These are phyloP conservation scores for Atethmia centrago DNA, from an alignment of 2,888 invertebrate genomes.

Conservation along the genomic window DNA sequence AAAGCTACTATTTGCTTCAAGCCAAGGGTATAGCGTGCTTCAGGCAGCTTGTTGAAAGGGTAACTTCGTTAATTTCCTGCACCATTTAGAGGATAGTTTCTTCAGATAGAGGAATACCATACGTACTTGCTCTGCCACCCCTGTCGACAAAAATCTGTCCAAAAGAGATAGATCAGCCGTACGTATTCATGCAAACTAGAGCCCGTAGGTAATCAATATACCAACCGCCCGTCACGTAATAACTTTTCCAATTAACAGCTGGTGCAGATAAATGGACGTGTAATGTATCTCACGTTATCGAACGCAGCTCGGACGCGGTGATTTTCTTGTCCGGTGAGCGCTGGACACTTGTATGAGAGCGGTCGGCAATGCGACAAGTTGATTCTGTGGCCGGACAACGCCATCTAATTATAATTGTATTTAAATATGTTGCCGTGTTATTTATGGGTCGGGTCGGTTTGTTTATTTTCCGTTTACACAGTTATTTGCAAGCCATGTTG, in stretches of 20 bases:
- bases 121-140: neutral
- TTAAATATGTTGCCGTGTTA: slow-evolving; percentile 54
- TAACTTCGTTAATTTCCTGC: slow-evolving; percentile 8
- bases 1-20: neutral
- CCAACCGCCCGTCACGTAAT: slow-evolving; percentile 33
- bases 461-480: slow-evolving; percentile 43
- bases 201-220: slow-evolving; percentile 28
- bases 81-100: slow-evolving; percentile 1
- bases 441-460: slow-evolving; percentile 42
- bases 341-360: slow-evolving; percentile 56
- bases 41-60: neutral
- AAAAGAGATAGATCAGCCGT: slow-evolving; percentile 21
- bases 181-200: slow-evolving; percentile 25
- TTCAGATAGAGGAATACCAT: neutral
- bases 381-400: slow-evolving; percentile 54
- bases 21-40: neutral
- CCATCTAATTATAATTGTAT: slow-evolving; percentile 63
- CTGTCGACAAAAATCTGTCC: slow-evolving; percentile 5
- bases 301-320: slow-evolving; percentile 37
- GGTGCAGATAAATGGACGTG: slow-evolving; percentile 46
- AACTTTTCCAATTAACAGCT: slow-evolving; percentile 57
- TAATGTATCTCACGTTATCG: slow-evolving; percentile 57
- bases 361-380: slow-evolving; percentile 51
- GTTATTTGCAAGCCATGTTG: slow-evolving; percentile 20
- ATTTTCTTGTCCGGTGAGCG: slow-evolving; percentile 56